Evolutionary conservation across 1,140 invertebrate species (phyloP), one percentile per base, ranked within the genome.

Genomic region (Drosophila subpulchrella): DNA sequence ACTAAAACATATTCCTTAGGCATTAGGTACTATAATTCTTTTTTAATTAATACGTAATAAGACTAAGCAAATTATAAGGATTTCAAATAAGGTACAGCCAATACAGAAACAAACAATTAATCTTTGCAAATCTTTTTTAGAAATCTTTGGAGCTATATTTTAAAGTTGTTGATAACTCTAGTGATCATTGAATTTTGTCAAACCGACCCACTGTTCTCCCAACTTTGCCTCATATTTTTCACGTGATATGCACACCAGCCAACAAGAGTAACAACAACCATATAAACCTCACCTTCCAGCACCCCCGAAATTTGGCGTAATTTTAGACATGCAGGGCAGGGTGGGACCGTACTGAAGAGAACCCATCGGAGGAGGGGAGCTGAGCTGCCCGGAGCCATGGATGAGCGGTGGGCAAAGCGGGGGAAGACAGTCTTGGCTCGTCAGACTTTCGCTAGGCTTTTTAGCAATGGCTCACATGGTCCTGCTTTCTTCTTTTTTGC

Each of bases 361-460:
- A 50, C 38, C 3, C n/a, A 30, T 10, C 11, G n/a, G 8, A 15
- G 12, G 27, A 11, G 5, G 15, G 27, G 6, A 24, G 34, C 11
- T 12, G 34, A n/a, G 12, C 17, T 24, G 34, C 34, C 36, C 6
- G 13, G 30, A 32, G 32, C 17, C 12, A 24, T 47, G 17, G 50
- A 34, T 32, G 27, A 44, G 27, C 6, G 15, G 60, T 8, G 17
- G 11, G 12, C 7, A 17, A 36, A 30, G 6, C 20, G 47, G 27
- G 72, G 39, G 10, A 65, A 20, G 42, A 74, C 68, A 61, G 67
- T 55, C 41, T 54, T 60, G 50, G 24, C 60, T 55, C 39, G 54
- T 46, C 32, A 75, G 71, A 76, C 47, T 75, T 82, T 88, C 62
- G 66, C 48, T 70, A 42, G 71, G 62, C 79, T 79, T 83, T 88